A percentile compares a stretch with the other conserved stretches of the same genome.
phyloP scores from a whole-genome alignment of 1,140 invertebrate species.

The Drosophila mojavensis region DNA sequence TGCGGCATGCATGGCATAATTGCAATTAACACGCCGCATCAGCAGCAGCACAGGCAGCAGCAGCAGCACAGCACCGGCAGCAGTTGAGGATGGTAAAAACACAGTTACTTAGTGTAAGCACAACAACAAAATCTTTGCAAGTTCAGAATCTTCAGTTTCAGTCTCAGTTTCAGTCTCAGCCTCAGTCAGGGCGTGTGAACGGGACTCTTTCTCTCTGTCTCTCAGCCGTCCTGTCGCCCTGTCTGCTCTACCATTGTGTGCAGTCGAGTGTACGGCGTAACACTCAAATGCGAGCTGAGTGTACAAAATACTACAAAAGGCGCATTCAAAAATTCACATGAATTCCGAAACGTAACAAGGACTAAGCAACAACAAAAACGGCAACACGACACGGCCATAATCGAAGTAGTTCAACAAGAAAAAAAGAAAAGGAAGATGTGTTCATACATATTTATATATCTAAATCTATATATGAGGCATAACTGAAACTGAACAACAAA shows the following conservation, averaged over 20 bases:
- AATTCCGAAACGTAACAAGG: slow-evolving; percentile 30
- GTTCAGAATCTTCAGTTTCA: too few relatives aligned
- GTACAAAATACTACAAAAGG: slow-evolving; percentile 41
- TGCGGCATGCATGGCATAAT: slow-evolving; percentile 69
- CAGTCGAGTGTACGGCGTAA: slow-evolving; percentile 46
- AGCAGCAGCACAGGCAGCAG: not conserved
- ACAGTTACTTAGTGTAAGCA: slow-evolving; percentile 69
- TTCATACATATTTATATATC: not conserved
- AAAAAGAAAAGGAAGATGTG: not conserved
- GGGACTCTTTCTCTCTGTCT: not conserved
- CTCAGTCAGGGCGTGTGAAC: slow-evolving; percentile 36
- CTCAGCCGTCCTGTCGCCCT: not conserved
- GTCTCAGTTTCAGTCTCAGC: too few relatives aligned
- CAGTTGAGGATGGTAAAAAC: slow-evolving; percentile 39
- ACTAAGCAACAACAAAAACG: slow-evolving; percentile 1
- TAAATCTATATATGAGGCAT: not conserved
- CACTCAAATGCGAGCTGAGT: slow-evolving; percentile 20
- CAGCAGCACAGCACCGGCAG: not conserved
- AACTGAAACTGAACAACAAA: slow-evolving; percentile 44
- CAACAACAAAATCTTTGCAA: slow-evolving; percentile 50
- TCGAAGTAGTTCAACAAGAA: slow-evolving; percentile 43
- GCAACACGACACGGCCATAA: slow-evolving; percentile 29
- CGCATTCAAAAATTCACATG: slow-evolving; percentile 48
- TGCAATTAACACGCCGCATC: slow-evolving; percentile 71
- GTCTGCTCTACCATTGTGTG: slow-evolving; percentile 18